Evolutionary conservation across 1,140 invertebrate genomes (phyloP).

Genomic region (Patella vulgata): DNA sequence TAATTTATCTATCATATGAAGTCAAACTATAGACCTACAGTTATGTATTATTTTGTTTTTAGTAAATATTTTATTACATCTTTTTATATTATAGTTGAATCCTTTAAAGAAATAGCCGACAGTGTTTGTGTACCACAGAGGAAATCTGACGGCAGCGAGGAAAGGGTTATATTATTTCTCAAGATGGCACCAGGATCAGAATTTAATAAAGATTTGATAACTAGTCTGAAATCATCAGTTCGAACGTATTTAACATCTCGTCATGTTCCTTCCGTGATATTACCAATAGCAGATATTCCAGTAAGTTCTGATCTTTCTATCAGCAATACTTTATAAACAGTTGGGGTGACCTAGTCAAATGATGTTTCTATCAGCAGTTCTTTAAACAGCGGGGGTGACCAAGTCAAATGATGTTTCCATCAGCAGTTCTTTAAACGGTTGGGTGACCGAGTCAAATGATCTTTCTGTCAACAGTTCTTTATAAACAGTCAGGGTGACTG

Average conservation of each 20-base stretch:
- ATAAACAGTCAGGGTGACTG: too few species aligned
- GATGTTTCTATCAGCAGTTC: too few species aligned
- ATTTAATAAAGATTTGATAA: conserved; percentile 64
- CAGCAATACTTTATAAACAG: too few species aligned
- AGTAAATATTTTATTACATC: too few species aligned
- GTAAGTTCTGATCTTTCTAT: too few species aligned
- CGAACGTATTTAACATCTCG: conserved; percentile 67
- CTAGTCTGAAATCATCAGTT: conserved; percentile 64
- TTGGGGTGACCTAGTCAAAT: too few species aligned
- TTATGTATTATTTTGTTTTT: too few species aligned
- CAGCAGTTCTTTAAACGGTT: not conserved
- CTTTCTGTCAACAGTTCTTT: too few species aligned
- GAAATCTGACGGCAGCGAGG: conserved; percentile 65
- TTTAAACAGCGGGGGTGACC: not conserved
- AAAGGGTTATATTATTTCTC: conserved; percentile 71
- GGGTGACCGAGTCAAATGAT: too few species aligned
- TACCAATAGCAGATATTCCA: conserved; percentile 70
- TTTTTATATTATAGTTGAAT: conserved; percentile 66
- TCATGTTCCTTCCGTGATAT: conserved; percentile 70
- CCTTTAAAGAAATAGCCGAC: conserved; percentile 69
- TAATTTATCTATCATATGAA: too few species aligned
- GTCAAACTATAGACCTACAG: too few species aligned
- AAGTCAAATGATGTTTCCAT: too few species aligned
- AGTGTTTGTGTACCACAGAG: conserved; percentile 71
- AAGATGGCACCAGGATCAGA: conserved; percentile 66